Base-by-base conservation (phyloP, 2,888 invertebrate species). In the Ariolimax columbianus region DNA sequence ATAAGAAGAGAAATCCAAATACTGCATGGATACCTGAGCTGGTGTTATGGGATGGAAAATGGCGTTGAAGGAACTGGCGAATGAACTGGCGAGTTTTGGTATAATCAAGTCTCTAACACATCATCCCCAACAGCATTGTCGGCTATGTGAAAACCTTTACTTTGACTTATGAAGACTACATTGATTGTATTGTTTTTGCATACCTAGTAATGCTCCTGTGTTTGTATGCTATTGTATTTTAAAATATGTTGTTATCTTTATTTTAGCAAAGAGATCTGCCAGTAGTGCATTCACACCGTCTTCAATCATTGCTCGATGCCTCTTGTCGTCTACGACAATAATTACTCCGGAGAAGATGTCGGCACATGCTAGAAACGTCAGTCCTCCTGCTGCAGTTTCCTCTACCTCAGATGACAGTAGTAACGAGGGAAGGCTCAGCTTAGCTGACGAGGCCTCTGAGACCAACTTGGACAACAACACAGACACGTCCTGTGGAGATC, bases 251-350 rank as follows among this genome's bases (percentile, higher is more conserved):
- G 11, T 14, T 38, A 6, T 78, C 0, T 33, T 55, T 55, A 36
- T 55, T 36, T 51, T 7, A 63, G 72, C 26, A 33, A 33, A n/a
- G 7, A 77, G 23, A 47, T 47, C 77, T 36, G 47, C 66, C n/a
- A 51, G 51, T 6, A 30, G 38, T n/a, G 26, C 30, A n/a, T 66
- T 73, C 33, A 38, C 9, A 19, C 1, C 84, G 9, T 84, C 84
- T 0, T 84, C 75, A 26, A 68, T 84, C 51, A 68, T 80, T 33
- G 75, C 84, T 9, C 43, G 77, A 33, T 80, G 70, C 40, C 77
- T 79, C 26, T 36, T 80, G 23, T 82, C 82, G 0, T 75, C 73
- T 1, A 43, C 82, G 4, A 36, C 19, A 38, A 30, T 70, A 23
- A 9, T n/a, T 4, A 77, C 43, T 14, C 55, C 70, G 38, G 47